A percentile compares a stretch with the other conserved stretches of the same genome.
These are phyloP conservation scores for Spondyliosoma cantharus DNA, from an alignment of 2,797 vertebrate species.

Conservation along the genomic window DNA sequence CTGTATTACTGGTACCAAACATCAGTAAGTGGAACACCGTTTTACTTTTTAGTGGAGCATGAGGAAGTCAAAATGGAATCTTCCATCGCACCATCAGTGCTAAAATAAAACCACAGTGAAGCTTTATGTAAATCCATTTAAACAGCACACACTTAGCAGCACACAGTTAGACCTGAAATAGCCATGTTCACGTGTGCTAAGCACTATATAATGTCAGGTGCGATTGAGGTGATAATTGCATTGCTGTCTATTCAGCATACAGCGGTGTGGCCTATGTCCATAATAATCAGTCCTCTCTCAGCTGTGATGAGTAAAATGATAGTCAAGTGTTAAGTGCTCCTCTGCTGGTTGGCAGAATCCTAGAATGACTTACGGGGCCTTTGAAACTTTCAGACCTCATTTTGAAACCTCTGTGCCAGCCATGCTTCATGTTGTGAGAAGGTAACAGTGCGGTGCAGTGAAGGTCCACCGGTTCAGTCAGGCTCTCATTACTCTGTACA, in stretches of 20 bases:
- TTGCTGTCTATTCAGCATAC: constrained; percentile 16
- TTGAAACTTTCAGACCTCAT: constrained; percentile 62
- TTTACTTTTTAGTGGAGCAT: not conserved
- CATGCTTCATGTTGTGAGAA: constrained; percentile 66
- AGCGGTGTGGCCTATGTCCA: constrained; percentile 43
- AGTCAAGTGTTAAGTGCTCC: constrained; percentile 43
- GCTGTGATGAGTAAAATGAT: constrained; percentile 56
- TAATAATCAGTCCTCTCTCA: constrained; percentile 52
- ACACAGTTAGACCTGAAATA: constrained; percentile 13
- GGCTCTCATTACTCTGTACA: constrained; percentile 71
- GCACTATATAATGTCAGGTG: constrained; percentile 10
- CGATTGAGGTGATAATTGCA: constrained; percentile 39
- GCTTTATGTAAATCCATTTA: not conserved
- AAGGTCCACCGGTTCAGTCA: constrained; percentile 63
- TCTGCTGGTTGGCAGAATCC: constrained; percentile 43
- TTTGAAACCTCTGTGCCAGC: constrained; percentile 60
- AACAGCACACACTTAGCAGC: not conserved
- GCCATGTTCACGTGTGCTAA: not conserved
- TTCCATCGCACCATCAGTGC: not conserved
- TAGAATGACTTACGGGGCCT: constrained; percentile 56
- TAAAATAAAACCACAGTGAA: not conserved
- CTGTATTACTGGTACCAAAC: no score
- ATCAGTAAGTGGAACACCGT: not conserved
- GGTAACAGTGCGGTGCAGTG: constrained; percentile 60
- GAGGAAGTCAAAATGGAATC: not conserved